phyloP scores from a whole-genome alignment of 1,140 invertebrate genomes.

The Galleria mellonella region DNA sequence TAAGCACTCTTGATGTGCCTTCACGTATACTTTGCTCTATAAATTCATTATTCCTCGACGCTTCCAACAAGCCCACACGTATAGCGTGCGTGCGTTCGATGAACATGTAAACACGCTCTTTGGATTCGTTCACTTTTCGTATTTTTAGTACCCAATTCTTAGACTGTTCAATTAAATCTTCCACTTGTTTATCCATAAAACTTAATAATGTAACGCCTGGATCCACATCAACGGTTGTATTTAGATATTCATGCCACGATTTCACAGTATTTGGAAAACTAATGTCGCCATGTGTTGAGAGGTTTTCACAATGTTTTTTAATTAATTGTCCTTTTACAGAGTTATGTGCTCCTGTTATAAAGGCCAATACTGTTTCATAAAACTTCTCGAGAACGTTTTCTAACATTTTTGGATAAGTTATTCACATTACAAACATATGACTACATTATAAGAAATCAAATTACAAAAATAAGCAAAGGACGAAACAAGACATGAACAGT shows the following conservation, averaged over 20 bases:
- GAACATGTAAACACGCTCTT: conserved; percentile 43
- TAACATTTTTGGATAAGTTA: conserved; percentile 44
- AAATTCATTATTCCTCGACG: conserved; percentile 24
- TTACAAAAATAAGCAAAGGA: too few species aligned
- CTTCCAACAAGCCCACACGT: conserved; percentile 28
- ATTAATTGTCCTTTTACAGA: conserved; percentile 37
- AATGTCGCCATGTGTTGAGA: conserved; percentile 66
- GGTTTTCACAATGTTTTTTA: conserved; percentile 68
- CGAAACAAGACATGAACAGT: too few species aligned
- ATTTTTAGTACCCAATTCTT: conserved; percentile 42
- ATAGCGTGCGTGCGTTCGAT: conserved; percentile 38
- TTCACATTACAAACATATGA: too few species aligned
- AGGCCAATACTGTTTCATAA: conserved; percentile 28
- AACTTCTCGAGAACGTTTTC: conserved; percentile 30
- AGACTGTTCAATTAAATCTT: conserved; percentile 35
- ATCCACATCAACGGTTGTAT: conserved; percentile 8
- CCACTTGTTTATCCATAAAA: conserved; percentile 32
- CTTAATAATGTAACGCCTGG: conserved; percentile 24
- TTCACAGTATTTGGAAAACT: conserved; percentile 68
- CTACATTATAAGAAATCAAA: too few species aligned
- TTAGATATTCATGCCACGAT: conserved; percentile 67
- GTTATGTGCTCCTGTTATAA: conserved; percentile 26
- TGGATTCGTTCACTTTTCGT: conserved; percentile 28
- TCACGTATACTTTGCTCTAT: conserved; percentile 24
- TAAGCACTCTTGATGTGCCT: conserved; percentile 13